Evolutionary conservation across 2,113 vertebrate genomes (phyloP), one percentile per base, ranked within the genome.

Genomic region (Phainopepla nitens): DNA sequence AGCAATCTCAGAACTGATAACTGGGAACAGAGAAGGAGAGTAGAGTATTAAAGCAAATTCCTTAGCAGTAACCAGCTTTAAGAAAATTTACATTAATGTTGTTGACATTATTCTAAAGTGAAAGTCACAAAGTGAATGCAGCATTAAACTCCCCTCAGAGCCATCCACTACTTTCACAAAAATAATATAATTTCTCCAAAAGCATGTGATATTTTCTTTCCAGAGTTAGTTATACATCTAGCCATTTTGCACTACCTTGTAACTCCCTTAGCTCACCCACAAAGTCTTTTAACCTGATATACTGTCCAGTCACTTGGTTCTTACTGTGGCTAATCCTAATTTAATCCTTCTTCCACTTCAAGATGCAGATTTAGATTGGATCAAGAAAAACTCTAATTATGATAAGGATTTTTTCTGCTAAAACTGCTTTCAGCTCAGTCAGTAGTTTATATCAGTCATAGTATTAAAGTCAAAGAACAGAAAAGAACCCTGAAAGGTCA

Each of bases 21-120:
- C 7, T 27, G 5, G 13, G 11, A 5, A 5, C 3, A 4, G 33
- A 68, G 10, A 5, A 3, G 3, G 2, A 31, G 18, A 19, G 17
- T 36, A 31, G 6, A 61, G 56, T 15, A 53, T 75, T 47, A 66
- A 84, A 87, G 21, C 0, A 1, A 87, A 79, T 33, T 76, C 39
- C 42, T 23, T 50, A 61, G 13, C 35, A 91, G 45, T 16, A 77
- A 66, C 3, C 5, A 53, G 45, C 9, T 70, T 60, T 47, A 15
- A 60, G 27, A 93, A 85, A 71, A 87, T 78, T 35, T 66, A 5
- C 60, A 87, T 84, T 54, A 75, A 62, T 66, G 7, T 11, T n/a
- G 7, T 68, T 93, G 79, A 53, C 4, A 0, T 68, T 87, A 64
- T 71, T 78, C 28, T 57, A 76, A 64, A 64, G 8, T n/a, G 70